Evolutionary conservation across 2,888 invertebrate species (phyloP).

Genomic region (Scaptomyza tumidula): DNA sequence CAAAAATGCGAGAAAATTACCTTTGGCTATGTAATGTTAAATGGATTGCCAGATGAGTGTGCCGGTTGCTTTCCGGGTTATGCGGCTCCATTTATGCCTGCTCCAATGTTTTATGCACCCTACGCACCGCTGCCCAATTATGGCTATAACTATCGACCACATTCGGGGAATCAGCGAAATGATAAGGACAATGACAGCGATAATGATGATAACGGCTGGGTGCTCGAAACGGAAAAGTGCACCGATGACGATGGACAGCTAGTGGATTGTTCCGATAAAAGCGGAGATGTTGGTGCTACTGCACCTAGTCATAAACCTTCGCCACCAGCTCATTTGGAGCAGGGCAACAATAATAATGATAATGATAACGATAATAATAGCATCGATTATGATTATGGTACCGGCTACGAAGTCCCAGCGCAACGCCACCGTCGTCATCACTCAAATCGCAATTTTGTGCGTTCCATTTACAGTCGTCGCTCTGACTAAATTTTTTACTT

Average conservation of each 20-base stretch:
- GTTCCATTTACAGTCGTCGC: slow-evolving; percentile 74
- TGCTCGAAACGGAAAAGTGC: slow-evolving; percentile 62
- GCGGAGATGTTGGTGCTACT: slow-evolving; percentile 28
- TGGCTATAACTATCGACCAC: slow-evolving; percentile 17
- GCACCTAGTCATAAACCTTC: not conserved
- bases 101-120: slow-evolving; percentile 31
- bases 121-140: slow-evolving; percentile 19
- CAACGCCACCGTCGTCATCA: slow-evolving; percentile 51
- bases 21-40: slow-evolving; percentile 59
- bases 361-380: not conserved
- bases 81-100: slow-evolving; percentile 33
- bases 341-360: slow-evolving; percentile 1
- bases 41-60: slow-evolving; percentile 66
- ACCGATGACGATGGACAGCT: slow-evolving; percentile 50
- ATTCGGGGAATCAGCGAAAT: not conserved
- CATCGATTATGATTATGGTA: slow-evolving; percentile 23
- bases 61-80: slow-evolving; percentile 44
- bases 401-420: slow-evolving; percentile 34
- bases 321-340: slow-evolving; percentile 35
- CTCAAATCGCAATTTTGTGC: slow-evolving; percentile 48
- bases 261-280: slow-evolving; percentile 48
- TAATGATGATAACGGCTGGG: slow-evolving; percentile 31
- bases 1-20: slow-evolving; percentile 55
- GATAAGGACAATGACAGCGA: slow-evolving; percentile 1
- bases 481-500: not conserved